Evolutionary conservation across 2,113 vertebrate species (phyloP).

Genomic region (Phoenicopterus ruber): DNA sequence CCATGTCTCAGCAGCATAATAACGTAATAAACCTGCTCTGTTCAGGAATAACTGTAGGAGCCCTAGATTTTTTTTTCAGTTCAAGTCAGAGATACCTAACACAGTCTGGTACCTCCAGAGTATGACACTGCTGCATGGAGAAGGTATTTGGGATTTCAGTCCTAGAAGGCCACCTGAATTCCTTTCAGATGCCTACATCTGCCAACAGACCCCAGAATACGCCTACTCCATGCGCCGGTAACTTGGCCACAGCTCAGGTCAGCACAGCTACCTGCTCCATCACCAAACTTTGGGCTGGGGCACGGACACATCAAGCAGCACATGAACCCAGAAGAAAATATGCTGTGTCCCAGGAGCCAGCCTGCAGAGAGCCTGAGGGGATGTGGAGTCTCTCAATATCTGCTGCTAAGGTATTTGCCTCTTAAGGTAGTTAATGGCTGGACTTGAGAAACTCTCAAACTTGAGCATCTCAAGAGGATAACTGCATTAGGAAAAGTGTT

Average conservation of each 20-base stretch:
- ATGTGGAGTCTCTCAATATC: not conserved
- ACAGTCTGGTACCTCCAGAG: not conserved
- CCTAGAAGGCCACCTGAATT: not conserved
- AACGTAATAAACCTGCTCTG: not conserved
- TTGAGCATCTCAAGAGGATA: not conserved
- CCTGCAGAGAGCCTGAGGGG: not conserved
- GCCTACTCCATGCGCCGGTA: not conserved
- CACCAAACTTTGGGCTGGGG: not conserved
- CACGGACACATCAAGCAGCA: not conserved
- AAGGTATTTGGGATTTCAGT: not conserved
- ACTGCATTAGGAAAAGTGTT: not conserved
- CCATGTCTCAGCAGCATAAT: not conserved
- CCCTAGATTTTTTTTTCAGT: not conserved
- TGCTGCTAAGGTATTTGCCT: not conserved
- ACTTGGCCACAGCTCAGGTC: not conserved
- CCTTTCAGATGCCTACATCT: not conserved
- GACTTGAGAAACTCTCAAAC: not conserved
- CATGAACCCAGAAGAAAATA: not conserved
- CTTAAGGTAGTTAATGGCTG: not conserved
- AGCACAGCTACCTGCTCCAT: not conserved
- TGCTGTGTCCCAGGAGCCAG: fast-evolving
- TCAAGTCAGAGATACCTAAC: not conserved
- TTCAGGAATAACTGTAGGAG: not conserved
- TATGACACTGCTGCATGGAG: not conserved
- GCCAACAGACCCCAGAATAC: not conserved